Evolutionary conservation across 35 echinoderm and acorn worm species (phyloP).

Genomic region (Heliocidaris tuberculata): DNA sequence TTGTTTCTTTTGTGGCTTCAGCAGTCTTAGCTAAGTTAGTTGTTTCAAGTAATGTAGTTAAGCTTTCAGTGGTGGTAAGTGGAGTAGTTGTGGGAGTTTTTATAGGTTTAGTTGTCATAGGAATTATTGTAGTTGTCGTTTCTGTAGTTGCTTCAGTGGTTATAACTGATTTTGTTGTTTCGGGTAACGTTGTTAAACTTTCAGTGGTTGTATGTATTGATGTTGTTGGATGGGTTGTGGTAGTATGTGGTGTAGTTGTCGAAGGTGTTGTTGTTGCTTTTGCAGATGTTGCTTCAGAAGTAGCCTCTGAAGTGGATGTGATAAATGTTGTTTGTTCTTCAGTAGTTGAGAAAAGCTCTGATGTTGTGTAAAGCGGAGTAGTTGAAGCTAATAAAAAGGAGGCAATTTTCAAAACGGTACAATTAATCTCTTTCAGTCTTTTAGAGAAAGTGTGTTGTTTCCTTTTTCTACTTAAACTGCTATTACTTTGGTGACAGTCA

Average conservation of each 20-base stretch:
- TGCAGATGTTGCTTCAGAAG: not conserved
- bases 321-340: not conserved
- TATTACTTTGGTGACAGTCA: too few species aligned
- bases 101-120: not conserved
- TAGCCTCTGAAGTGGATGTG: not conserved
- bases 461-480: too few species aligned
- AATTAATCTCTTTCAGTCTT: too few species aligned
- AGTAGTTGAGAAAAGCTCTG: not conserved
- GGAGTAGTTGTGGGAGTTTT: not conserved
- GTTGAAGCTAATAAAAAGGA: conserved; percentile 1
- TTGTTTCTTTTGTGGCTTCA: not conserved
- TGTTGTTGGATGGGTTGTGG: not conserved
- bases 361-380: conserved; percentile 8
- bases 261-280: not conserved
- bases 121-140: not conserved
- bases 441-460: too few species aligned
- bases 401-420: not conserved
- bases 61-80: not conserved
- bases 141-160: conserved; percentile 27
- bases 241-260: not conserved
- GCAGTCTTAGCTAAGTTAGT: conserved; percentile 22
- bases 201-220: not conserved
- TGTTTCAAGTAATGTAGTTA: conserved; percentile 47
- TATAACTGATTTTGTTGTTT: conserved; percentile 29
- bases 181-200: conserved; percentile 17